A percentile compares a stretch with the other conserved stretches of the same genome.
These are phyloP conservation scores for Xiphophorus birchmanni DNA, from an alignment of 2,797 vertebrate species.

Conservation along the genomic window DNA sequence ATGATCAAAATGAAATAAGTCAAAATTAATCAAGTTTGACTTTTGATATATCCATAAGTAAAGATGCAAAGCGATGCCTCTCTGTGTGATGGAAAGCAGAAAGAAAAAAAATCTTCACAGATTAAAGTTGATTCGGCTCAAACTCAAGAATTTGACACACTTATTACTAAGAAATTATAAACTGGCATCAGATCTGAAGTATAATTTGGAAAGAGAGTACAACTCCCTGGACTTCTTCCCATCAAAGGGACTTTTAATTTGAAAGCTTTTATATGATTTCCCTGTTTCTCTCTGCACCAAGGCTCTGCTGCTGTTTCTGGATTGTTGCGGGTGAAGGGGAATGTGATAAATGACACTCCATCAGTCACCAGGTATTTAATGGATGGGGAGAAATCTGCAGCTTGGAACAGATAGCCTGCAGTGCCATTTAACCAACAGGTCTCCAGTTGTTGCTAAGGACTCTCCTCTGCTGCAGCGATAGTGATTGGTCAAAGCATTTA, in stretches of 20 bases:
- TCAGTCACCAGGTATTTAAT: slow-evolving; percentile 22
- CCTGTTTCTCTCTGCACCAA: slow-evolving; percentile 8
- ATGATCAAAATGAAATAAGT: not conserved
- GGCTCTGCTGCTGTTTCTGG: slow-evolving; percentile 13
- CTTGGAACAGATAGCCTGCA: slow-evolving; percentile 32
- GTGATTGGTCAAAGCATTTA: slow-evolving; percentile 45
- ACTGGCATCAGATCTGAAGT: slow-evolving; percentile 58
- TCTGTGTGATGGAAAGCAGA: slow-evolving; percentile 3
- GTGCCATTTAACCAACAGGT: slow-evolving; percentile 49
- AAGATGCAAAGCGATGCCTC: not conserved
- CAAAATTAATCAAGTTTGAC: not conserved
- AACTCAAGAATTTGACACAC: slow-evolving; percentile 67
- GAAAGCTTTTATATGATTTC: slow-evolving; percentile 52
- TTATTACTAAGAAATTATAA: slow-evolving; percentile 67
- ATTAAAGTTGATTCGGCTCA: slow-evolving; percentile 53
- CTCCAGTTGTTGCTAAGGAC: slow-evolving; percentile 58
- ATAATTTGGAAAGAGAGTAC: slow-evolving; percentile 47
- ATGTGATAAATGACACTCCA: slow-evolving; percentile 15
- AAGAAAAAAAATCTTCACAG: slow-evolving; percentile 35
- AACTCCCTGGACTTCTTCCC: slow-evolving; percentile 47
- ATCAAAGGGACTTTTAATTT: slow-evolving; percentile 53
- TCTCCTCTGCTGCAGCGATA: slow-evolving; percentile 15
- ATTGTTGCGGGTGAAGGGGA: not conserved
- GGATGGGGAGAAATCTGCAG: slow-evolving; percentile 17
- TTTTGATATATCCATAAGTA: not conserved